Conservation (phyloP, 2,888 invertebrate genomes). For the Dorcus parallelipipedus region DNA sequence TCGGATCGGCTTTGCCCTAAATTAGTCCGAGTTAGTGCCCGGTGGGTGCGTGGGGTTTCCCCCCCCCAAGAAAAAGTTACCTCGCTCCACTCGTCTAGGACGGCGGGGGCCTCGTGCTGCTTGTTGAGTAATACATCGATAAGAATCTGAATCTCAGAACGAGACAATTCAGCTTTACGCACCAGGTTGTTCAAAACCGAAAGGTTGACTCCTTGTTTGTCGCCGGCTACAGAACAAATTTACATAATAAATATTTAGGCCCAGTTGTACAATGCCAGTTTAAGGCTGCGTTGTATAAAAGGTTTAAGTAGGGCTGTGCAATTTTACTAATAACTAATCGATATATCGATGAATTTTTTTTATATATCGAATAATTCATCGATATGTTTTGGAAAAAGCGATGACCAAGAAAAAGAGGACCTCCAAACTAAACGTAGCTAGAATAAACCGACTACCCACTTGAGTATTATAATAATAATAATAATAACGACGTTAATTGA, state of each 20-base stretch:
- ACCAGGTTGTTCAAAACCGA: constrained; percentile 65
- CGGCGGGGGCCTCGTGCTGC: constrained; percentile 71
- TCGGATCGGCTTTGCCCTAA: constrained; percentile 77
- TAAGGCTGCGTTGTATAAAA: too few species aligned
- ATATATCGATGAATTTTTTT: too few species aligned
- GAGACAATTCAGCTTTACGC: constrained; percentile 76
- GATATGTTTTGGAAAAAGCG: too few species aligned
- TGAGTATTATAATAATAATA: too few species aligned
- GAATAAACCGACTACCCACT: too few species aligned
- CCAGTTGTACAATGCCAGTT: too few species aligned
- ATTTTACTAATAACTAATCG: too few species aligned
- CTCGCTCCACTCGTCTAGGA: constrained; percentile 83
- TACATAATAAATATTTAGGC: neutral
- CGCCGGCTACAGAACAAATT: constrained; percentile 52
- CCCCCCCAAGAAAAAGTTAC: constrained; percentile 40
- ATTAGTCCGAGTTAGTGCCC: constrained; percentile 4
- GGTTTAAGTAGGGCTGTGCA: too few species aligned
- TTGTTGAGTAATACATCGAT: constrained; percentile 88
- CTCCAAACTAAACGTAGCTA: too few species aligned
- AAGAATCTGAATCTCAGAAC: constrained; percentile 83
- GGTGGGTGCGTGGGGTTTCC: neutral
- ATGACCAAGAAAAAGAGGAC: too few species aligned
- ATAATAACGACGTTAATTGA: too few species aligned
- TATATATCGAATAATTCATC: too few species aligned
- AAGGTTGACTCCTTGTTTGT: constrained; percentile 66